Percentiles rank a stretch among this genome's conserved stretches.
phyloP scores from a whole-genome alignment of 2,113 vertebrate species.

The Myxocyprinus asiaticus region DNA sequence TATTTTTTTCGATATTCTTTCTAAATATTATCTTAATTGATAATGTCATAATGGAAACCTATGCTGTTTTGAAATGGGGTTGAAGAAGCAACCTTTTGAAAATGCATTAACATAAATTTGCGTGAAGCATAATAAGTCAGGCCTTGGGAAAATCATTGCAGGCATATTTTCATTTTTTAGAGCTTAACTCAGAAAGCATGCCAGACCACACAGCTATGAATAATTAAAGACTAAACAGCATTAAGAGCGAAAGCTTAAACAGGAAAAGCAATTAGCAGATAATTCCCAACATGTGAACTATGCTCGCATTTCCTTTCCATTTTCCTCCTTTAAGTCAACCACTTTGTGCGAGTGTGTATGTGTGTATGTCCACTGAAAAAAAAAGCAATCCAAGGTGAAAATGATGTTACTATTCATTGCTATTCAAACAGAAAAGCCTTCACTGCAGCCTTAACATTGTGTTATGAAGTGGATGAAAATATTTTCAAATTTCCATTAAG shows the following conservation, averaged over 20 bases:
- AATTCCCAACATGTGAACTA: conserved; percentile 67
- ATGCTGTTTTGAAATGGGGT: not conserved
- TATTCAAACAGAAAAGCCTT: conserved; percentile 19
- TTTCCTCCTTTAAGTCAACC: conserved; percentile 1
- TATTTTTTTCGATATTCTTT: too few species aligned
- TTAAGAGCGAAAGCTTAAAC: conserved; percentile 65
- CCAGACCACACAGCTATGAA: conserved; percentile 22
- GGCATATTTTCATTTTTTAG: conserved; percentile 28
- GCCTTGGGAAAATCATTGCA: conserved; percentile 33
- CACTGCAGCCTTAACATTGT: not conserved
- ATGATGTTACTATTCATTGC: conserved; percentile 71
- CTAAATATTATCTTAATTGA: too few species aligned
- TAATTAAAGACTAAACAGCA: conserved; percentile 46
- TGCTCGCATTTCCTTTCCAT: conserved; percentile 44
- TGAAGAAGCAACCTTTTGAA: conserved; percentile 26
- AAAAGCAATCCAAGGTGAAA: conserved; percentile 69
- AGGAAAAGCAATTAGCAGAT: conserved; percentile 70
- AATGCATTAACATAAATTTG: conserved; percentile 38
- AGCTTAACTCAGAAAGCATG: conserved; percentile 34
- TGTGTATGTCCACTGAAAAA: conserved; percentile 65
- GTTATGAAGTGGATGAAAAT: not conserved
- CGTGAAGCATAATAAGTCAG: conserved; percentile 29
- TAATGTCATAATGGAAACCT: not conserved
- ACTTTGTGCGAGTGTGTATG: not conserved
- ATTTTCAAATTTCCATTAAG: conserved; percentile 16